Percentiles rank a stretch among this genome's conserved stretches.
Evolutionary conservation across 1,140 invertebrate genomes (phyloP).

Genomic region (Drosophila malerkotliana): DNA sequence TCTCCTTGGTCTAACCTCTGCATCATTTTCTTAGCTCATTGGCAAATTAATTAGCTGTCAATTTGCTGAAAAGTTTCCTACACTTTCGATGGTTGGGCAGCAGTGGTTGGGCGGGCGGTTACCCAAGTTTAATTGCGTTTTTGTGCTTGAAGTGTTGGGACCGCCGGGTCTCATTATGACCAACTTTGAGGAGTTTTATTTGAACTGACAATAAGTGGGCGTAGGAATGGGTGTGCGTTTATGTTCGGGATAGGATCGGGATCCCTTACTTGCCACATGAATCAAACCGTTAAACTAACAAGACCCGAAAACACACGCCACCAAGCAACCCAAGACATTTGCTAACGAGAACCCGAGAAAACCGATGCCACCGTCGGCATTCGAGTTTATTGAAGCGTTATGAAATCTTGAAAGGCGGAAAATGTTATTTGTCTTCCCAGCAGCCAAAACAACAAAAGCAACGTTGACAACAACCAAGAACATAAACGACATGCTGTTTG

Average conservation of each 20-base stretch:
- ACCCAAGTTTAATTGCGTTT: constrained; percentile 66
- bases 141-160: constrained; percentile 47
- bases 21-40: constrained; percentile 44
- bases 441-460: constrained; percentile 28
- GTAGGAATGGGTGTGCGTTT: not conserved
- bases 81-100: not conserved
- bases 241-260: not conserved
- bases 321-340: constrained; percentile 26
- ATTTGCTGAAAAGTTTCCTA: constrained; percentile 59
- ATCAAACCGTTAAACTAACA: constrained; percentile 60
- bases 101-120: constrained; percentile 8
- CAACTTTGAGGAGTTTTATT: constrained; percentile 49
- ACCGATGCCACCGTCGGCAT: constrained; percentile 18
- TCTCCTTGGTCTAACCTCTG: constrained; percentile 18
- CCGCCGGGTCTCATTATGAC: constrained; percentile 42
- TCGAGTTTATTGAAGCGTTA: constrained; percentile 56
- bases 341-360: constrained; percentile 49
- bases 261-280: constrained; percentile 39
- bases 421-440: constrained; percentile 56
- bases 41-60: constrained; percentile 76
- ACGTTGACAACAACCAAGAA: constrained; percentile 28
- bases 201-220: constrained; percentile 36
- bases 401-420: constrained; percentile 50
- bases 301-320: constrained; percentile 33
- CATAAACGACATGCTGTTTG: constrained; percentile 9